Base-by-base conservation (phyloP, 1,140 invertebrate species). In the Hetaerina americana region DNA sequence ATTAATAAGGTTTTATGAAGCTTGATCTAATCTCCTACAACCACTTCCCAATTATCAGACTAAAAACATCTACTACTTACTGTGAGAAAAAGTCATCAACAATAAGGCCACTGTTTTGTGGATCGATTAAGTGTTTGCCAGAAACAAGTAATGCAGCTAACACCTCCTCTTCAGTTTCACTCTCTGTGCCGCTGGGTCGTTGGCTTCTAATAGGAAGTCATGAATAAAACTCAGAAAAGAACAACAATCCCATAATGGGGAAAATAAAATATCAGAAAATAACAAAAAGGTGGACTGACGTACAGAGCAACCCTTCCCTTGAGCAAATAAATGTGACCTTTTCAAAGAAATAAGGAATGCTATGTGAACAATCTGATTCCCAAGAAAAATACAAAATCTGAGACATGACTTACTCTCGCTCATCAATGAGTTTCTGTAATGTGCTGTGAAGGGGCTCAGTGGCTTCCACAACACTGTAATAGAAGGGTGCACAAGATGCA, bases 151-250 rank as follows among this genome's bases (percentile, higher is more conserved):
- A 57, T 57, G 40, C 72, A 40, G 70, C 70, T 69, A 73, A 66
- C 57, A 78, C 79, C 73, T 84, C 83, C 74, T 85, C 84, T 77
- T 85, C 84, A 29, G 82, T 84, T 75, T 84, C 84, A 76, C 82
- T 84, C 76, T 80, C 80, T 71, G 82, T 84, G 70, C 80, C 81
- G 75, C 80, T 82, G 66, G 80, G 79, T 71, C 81, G 78, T 66
- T 70, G 72, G 76, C 77, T 78, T 78, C 67, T 66, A 57, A 69
- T 26, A 66, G 78, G 82, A 18, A 70, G 25, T 26, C 24, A 70
- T 25, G 26, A 70, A n/a, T n/a, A n/a, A 71, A 66, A 72, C 29
- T 67, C 49, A 72, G 27, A 67, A 49, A 73, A 70, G 29, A 28
- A 27, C 72, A 74, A 67, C 68, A 69, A 70, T 73, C 31, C 68